Evolutionary conservation across 2,888 invertebrate genomes (phyloP), one percentile per base, ranked within the genome.

Genomic region (Entomobrya multifasciata): DNA sequence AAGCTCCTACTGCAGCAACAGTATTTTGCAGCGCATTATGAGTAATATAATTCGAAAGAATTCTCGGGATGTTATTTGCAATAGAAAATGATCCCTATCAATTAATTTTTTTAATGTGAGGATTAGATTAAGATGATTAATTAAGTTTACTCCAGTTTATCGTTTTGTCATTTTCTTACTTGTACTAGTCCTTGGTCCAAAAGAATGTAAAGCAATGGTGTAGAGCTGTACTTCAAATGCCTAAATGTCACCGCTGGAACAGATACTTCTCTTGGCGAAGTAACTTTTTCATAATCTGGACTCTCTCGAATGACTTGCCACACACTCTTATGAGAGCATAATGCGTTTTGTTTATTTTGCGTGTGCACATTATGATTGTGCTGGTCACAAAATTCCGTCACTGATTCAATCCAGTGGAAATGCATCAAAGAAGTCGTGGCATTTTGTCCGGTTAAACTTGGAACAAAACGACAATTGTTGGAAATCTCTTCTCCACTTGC

Each of bases 311-410:
- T 89, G 10, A 90, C 88, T 70, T 90, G 84, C 89, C 88, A 89
- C 6, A 87, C 88, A 52, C 90, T 90, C 49, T 87, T 80, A 25
- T 88, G 82, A 30, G 79, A 85, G 44, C 89, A 89, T 10, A 86
- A 60, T 1, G 30, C 44, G 72, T 95, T 95, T 89, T 95, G 95
- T 92, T 94, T 94, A 30, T 95, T 95, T 0, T 95, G 95, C 0
- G 95, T 94, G 84, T 94, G 93, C 5, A 93, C 92, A 91, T 95
- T 94, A 92, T 95, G 95, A 27, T 93, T 94, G 15, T 93, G 93
- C 47, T 94, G 94, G 90, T 95, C 94, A 92, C 95, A 95, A 91
- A 95, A 95, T 4, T 83, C 27, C 3, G 70, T 55, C 2, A 91
- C 89, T 1, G 84, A 86, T 15, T 90, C 81, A 22, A 90, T 62